Percentiles rank a stretch among this genome's conserved stretches.
Evolutionary conservation across 2,888 invertebrate species (phyloP).

Genomic region (Catocala nupta): DNA sequence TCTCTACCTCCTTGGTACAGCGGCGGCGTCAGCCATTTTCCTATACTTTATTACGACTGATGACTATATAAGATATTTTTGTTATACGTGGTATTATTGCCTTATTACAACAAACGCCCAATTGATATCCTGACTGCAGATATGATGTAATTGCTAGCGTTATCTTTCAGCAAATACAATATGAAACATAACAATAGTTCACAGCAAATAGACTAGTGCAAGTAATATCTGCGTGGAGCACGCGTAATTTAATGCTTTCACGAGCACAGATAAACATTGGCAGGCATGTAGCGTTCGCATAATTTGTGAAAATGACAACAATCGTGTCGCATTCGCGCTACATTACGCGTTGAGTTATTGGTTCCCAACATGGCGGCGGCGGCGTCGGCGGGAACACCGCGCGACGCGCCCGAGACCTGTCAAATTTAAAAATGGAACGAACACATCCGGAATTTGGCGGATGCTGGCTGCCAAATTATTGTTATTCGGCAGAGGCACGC

Average conservation of each 20-base stretch:
- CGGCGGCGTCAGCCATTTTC: too few relatives aligned
- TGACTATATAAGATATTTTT: too few relatives aligned
- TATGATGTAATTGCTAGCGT: constrained; percentile 28
- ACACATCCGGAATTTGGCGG: constrained; percentile 82
- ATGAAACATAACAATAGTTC: constrained; percentile 40
- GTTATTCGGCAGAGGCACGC: constrained; percentile 79
- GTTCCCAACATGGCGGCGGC: constrained; percentile 55
- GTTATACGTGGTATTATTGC: too few relatives aligned
- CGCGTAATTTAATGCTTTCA: constrained; percentile 79
- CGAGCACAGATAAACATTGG: constrained; percentile 81
- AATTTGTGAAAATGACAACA: constrained; percentile 85
- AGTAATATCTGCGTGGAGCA: constrained; percentile 71
- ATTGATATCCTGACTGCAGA: constrained; percentile 14
- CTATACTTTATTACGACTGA: too few relatives aligned
- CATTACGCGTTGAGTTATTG: constrained; percentile 81
- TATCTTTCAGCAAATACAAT: constrained; percentile 37
- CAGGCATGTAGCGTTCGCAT: constrained; percentile 79
- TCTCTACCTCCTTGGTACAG: too few relatives aligned
- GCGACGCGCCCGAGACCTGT: constrained; percentile 73
- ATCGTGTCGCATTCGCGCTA: constrained; percentile 80
- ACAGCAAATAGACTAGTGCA: constrained; percentile 54
- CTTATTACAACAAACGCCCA: background rate
- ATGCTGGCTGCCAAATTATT: constrained; percentile 84
- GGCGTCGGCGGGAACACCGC: constrained; percentile 43
- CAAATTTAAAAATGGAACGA: constrained; percentile 86